Percentiles rank a stretch among this genome's conserved stretches.
phyloP scores from a whole-genome alignment of 2,888 invertebrate genomes.

The Physocephala rufipes region DNA sequence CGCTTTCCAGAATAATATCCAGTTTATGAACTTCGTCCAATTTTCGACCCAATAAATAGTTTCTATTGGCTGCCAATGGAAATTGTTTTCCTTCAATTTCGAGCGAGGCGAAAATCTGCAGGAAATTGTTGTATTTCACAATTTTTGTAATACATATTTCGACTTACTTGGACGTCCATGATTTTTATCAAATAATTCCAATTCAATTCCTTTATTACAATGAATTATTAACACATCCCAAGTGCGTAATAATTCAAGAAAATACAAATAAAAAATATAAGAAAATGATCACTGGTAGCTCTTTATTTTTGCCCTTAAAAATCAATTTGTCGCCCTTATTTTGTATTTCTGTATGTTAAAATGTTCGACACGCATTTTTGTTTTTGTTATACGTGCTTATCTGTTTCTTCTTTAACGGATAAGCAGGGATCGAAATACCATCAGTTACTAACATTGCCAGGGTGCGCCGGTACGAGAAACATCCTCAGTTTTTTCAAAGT shows the following conservation, averaged over 20 bases:
- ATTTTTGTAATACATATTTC: not conserved
- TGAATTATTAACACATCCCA: not conserved
- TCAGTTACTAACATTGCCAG: no score
- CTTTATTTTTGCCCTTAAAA: no score
- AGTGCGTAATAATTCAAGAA: no score
- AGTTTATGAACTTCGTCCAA: not conserved
- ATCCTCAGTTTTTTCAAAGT: no score
- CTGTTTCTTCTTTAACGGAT: no score
- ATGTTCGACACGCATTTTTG: no score
- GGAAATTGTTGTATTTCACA: not conserved
- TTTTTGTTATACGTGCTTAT: no score
- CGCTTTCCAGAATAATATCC: conserved; percentile 20
- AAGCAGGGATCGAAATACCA: no score
- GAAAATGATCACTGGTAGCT: no score
- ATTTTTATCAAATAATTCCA: not conserved
- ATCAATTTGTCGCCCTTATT: no score
- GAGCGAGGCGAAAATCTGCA: conserved; percentile 15
- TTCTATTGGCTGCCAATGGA: not conserved
- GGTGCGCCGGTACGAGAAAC: no score
- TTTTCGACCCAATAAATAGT: conserved; percentile 20
- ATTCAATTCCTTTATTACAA: not conserved
- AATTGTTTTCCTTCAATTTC: conserved; percentile 29
- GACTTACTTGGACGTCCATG: conserved; percentile 4
- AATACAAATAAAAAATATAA: not conserved
- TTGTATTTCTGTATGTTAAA: no score